Evolutionary conservation across 2,797 vertebrate species (phyloP).

Genomic region (Argya squamiceps): DNA sequence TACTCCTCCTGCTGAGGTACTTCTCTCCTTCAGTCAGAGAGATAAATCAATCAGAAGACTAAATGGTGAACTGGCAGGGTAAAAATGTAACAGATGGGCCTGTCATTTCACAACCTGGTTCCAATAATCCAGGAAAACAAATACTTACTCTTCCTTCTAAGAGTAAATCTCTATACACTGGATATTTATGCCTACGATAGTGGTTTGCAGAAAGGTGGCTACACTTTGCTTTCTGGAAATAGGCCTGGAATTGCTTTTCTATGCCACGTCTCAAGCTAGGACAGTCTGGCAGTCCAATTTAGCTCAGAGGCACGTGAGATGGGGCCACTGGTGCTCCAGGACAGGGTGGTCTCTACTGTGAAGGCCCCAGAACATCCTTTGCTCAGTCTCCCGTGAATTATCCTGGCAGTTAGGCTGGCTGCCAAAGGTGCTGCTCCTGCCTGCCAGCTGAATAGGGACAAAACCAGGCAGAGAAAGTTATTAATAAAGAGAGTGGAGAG

Average conservation of each 20-base stretch:
- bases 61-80: not conserved
- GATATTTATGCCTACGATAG: not conserved
- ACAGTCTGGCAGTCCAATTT: not conserved
- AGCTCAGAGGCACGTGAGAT: not conserved
- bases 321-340: rapidly evolving
- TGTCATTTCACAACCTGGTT: not conserved
- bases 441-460: not conserved
- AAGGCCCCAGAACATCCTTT: not conserved
- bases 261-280: not conserved
- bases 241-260: not conserved
- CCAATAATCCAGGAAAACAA: not conserved
- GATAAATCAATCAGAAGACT: not conserved
- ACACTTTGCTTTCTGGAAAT: not conserved
- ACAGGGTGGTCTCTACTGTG: not conserved
- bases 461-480: not conserved
- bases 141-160: not conserved
- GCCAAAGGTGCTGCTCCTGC: not conserved
- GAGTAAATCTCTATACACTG: not conserved
- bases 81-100: not conserved
- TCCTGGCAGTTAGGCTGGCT: not conserved
- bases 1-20: rapidly evolving
- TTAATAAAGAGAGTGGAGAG: not conserved
- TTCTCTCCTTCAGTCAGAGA: not conserved
- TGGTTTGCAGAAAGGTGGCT: not conserved
- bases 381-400: rapidly evolving